phyloP scores from a whole-genome alignment of 2,797 vertebrate species.

The Epinephelus coioides region DNA sequence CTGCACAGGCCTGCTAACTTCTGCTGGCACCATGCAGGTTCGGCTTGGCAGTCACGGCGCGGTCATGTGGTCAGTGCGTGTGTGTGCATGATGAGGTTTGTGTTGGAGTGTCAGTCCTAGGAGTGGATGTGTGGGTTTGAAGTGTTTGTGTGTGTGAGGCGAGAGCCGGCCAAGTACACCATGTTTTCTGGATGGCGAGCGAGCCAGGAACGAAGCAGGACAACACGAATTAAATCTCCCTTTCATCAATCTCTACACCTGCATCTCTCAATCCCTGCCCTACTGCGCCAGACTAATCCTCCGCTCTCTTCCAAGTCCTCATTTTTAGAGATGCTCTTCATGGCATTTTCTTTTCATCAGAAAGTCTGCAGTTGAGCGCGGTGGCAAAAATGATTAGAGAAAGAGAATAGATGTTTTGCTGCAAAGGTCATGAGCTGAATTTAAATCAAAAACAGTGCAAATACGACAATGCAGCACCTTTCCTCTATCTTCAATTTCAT shows the following conservation, averaged over 20 bases:
- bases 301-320: conserved; percentile 23
- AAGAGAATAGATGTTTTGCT: conserved; percentile 1
- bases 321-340: conserved; percentile 37
- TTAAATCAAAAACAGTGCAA: conserved; percentile 17
- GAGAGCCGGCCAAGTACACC: conserved; percentile 44
- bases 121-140: conserved; percentile 41
- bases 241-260: conserved; percentile 66
- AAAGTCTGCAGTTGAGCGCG: conserved; percentile 4
- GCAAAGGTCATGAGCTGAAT: conserved; percentile 38
- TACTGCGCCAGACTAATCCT: conserved; percentile 31
- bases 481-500: not conserved
- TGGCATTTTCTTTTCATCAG: conserved; percentile 23
- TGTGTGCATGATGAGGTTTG: conserved; percentile 12
- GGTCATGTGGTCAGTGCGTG: conserved; percentile 14
- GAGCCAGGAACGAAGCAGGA: conserved; percentile 51
- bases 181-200: conserved; percentile 42
- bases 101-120: conserved; percentile 24
- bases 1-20: conserved; percentile 46
- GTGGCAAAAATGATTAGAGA: not conserved
- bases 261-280: conserved; percentile 48
- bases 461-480: not conserved
- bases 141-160: conserved; percentile 13
- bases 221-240: conserved; percentile 48
- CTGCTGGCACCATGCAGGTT: conserved; percentile 34
- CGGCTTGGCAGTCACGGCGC: conserved; percentile 36